Percentiles rank a stretch among this genome's conserved stretches.
Evolutionary conservation across 2,888 invertebrate genomes (phyloP).

Genomic region (Arge pagana): DNA sequence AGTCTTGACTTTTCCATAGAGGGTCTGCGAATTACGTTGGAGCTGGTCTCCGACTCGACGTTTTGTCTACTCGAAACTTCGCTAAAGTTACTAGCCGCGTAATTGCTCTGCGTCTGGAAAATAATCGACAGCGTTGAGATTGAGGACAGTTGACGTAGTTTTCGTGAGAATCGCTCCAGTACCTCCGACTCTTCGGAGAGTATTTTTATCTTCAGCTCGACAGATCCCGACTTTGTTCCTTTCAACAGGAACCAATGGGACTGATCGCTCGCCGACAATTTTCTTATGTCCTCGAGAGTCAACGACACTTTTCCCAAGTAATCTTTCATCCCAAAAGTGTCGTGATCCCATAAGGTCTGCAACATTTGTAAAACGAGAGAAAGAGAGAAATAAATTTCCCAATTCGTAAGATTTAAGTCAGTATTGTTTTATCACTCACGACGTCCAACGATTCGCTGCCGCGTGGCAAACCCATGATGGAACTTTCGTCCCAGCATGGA

Average conservation of each 20-base stretch:
- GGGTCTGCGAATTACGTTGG: slow-evolving; percentile 44
- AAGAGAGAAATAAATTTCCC: neutral
- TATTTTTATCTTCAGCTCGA: slow-evolving; percentile 58
- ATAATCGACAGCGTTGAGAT: neutral
- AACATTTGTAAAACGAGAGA: neutral
- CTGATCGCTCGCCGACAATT: slow-evolving; percentile 56
- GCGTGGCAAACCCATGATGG: slow-evolving; percentile 59
- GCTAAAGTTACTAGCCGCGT: slow-evolving; percentile 46
- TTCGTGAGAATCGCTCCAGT: too few species aligned
- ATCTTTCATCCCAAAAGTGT: slow-evolving; percentile 61
- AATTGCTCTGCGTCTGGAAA: slow-evolving; percentile 46
- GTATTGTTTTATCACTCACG: slow-evolving; percentile 45
- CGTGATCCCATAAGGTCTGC: slow-evolving; percentile 62
- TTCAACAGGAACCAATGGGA: slow-evolving; percentile 58
- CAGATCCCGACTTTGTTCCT: slow-evolving; percentile 58
- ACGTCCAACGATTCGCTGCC: slow-evolving; percentile 58
- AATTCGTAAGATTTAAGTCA: neutral
- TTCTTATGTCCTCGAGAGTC: slow-evolving; percentile 58
- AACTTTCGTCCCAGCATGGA: slow-evolving; percentile 62
- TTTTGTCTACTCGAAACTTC: slow-evolving; percentile 40
- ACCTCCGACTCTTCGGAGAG: slow-evolving; percentile 54
- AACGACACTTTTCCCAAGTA: slow-evolving; percentile 61
- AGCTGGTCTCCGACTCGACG: slow-evolving; percentile 33
- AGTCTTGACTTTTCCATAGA: slow-evolving; percentile 51
- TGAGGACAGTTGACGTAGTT: too few species aligned